Base-by-base conservation (phyloP, 2,888 invertebrate genomes). In the Barypeithes pellucidus region DNA sequence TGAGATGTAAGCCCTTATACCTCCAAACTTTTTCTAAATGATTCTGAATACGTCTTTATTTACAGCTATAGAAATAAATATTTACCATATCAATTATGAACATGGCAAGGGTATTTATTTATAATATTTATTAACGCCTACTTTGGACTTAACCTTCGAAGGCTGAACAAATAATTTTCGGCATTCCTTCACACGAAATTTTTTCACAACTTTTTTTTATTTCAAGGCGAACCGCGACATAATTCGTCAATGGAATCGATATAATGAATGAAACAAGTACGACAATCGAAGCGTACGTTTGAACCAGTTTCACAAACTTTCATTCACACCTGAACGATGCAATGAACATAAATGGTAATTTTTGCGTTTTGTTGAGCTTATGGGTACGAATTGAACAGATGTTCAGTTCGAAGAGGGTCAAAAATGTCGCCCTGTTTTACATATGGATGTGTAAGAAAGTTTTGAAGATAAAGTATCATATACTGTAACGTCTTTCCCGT, bases 291-390 rank as follows among this genome's bases (percentile, higher is more conserved):
- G 33, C 63, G 65, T 70, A 70, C 65, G 54, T 50, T 24, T 61
- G 60, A 68, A 70, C 70, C 65, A 70, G 65, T 65, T 70, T 16
- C 14, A 45, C 22, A 63, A 63, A 70, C 70, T 70, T 70, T 70
- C 70, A 65, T 70, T 70, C 62, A 33, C 70, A 57, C 67, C 59
- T 57, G 45, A 50, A 9, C 33, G 36, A 20, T 50, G 36, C 50
- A 47, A 63, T 63, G 50, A 33, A 63, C 63, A 33, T 50, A 63
- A 33, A 50, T 50, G 63, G 63, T 29, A 63, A 63, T 63, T 36
- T 63, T 33, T 33, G 54, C 54, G 33, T n/a, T 14, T 62, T 29
- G 62, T 41, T 43, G 29, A n/a, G n/a, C 29, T 29, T 33, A 45
- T 36, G 20, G 50, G 14, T 45, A 29, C 12, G 16, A n/a, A 20